Conservation (phyloP, 2,888 invertebrate genomes). For the Eupeodes latifasciatus region DNA sequence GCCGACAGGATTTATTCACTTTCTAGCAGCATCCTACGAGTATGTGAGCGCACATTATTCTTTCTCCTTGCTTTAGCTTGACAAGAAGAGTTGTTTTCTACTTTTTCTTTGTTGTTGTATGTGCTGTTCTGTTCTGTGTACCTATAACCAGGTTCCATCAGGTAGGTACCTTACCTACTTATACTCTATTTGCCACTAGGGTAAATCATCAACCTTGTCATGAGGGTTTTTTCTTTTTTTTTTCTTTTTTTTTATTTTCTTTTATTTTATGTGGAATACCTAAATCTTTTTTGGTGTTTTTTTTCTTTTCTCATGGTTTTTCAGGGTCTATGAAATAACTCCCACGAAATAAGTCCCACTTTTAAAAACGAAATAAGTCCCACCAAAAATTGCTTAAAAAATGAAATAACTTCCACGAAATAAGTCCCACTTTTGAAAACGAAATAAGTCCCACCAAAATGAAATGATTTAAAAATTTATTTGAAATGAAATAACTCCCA, state of each 20-base stretch:
- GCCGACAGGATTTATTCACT: conserved; percentile 76
- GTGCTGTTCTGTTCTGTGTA: neutral
- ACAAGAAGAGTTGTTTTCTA: conserved; percentile 26
- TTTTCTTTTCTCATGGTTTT: neutral
- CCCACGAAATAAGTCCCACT: no score
- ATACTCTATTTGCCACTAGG: conserved; percentile 29
- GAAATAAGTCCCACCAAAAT: no score
- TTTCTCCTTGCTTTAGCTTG: conserved; percentile 47
- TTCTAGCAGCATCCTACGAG: conserved; percentile 68
- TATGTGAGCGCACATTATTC: conserved; percentile 67
- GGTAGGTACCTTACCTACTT: neutral
- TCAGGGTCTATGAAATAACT: no score
- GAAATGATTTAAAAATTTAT: no score
- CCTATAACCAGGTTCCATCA: no score
- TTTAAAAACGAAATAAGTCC: no score
- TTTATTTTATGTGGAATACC: neutral
- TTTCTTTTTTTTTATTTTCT: neutral
- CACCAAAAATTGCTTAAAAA: no score
- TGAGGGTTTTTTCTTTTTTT: conserved; percentile 6
- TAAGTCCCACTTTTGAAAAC: no score
- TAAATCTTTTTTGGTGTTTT: neutral
- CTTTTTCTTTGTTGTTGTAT: neutral
- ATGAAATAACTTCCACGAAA: no score
- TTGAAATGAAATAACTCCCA: no score
- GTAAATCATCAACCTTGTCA: conserved; percentile 44